These are phyloP conservation scores for Rutpela maculata DNA, from an alignment of 2,888 invertebrate species.

Conservation along the genomic window DNA sequence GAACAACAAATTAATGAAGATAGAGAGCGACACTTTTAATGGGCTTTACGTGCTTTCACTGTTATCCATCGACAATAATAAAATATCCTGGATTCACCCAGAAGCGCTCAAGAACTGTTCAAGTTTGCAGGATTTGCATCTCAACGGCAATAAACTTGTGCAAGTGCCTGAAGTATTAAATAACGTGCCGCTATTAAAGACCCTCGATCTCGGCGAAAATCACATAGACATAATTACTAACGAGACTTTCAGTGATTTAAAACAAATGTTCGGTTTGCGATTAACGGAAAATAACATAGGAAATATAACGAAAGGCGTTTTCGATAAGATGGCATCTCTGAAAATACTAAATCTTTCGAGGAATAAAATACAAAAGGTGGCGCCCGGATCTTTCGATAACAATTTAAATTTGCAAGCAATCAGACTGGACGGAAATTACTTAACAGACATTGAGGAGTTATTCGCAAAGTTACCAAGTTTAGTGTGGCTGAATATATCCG, in stretches of 20 bases:
- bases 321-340: constrained; percentile 85
- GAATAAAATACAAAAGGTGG: constrained; percentile 87
- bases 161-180: constrained; percentile 85
- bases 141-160: constrained; percentile 87
- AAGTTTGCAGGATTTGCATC: constrained; percentile 87
- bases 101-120: constrained; percentile 87
- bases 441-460: constrained; percentile 86
- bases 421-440: constrained; percentile 87
- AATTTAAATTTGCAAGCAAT: constrained; percentile 88
- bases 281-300: constrained; percentile 90
- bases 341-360: constrained; percentile 89
- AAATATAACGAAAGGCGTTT: constrained; percentile 86
- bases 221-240: constrained; percentile 86
- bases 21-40: constrained; percentile 86
- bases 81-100: constrained; percentile 84
- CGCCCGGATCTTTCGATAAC: constrained; percentile 86
- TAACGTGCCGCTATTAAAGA: constrained; percentile 85
- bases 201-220: constrained; percentile 90
- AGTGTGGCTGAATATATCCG: constrained; percentile 91
- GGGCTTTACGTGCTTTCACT: constrained; percentile 86
- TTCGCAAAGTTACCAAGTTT: constrained; percentile 88
- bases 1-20: constrained; percentile 84
- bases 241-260: constrained; percentile 87
- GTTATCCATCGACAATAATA: constrained; percentile 87
- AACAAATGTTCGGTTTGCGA: constrained; percentile 87